phyloP scores from a whole-genome alignment of 2,797 vertebrate species.

The Pseudomugil tenellus region DNA sequence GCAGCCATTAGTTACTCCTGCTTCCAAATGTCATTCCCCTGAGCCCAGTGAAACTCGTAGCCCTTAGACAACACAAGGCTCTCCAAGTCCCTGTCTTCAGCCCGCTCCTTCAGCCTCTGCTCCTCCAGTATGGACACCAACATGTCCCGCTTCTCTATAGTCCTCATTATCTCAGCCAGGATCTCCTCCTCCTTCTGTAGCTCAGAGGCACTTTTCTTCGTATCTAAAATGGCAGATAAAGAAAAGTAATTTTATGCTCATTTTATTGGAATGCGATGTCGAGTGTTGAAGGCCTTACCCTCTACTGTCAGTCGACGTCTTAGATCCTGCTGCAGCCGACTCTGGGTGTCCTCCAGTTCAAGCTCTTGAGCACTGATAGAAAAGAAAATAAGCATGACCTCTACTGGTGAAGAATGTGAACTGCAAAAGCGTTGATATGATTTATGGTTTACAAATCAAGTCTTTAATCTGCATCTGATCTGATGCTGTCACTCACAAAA shows the following conservation, averaged over 20 bases:
- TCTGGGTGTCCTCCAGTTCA: constrained; percentile 92
- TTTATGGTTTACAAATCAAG: neutral
- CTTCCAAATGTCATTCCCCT: constrained; percentile 46
- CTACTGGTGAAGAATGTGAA: constrained; percentile 8
- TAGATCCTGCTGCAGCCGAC: constrained; percentile 87
- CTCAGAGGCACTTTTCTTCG: constrained; percentile 79
- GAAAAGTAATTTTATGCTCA: neutral
- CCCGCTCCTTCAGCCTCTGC: constrained; percentile 87
- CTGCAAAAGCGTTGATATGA: neutral
- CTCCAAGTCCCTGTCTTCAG: constrained; percentile 87
- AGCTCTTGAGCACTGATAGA: constrained; percentile 89
- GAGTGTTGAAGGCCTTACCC: constrained; percentile 75
- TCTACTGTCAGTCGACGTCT: constrained; percentile 85
- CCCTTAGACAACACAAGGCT: constrained; percentile 79
- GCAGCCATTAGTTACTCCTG: constrained; percentile 27
- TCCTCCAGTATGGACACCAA: constrained; percentile 88
- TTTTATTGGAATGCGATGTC: neutral
- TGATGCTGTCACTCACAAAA: constrained; percentile 77
- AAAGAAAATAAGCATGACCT: constrained; percentile 7
- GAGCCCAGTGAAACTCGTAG: constrained; percentile 78
- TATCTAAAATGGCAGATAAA: constrained; percentile 60
- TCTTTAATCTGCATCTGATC: neutral
- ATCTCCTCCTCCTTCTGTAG: constrained; percentile 84
- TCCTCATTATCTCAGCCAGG: constrained; percentile 89
- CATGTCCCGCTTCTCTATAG: constrained; percentile 88